phyloP scores from a whole-genome alignment of 2,888 invertebrate genomes.

The Cephus nigrinus region DNA sequence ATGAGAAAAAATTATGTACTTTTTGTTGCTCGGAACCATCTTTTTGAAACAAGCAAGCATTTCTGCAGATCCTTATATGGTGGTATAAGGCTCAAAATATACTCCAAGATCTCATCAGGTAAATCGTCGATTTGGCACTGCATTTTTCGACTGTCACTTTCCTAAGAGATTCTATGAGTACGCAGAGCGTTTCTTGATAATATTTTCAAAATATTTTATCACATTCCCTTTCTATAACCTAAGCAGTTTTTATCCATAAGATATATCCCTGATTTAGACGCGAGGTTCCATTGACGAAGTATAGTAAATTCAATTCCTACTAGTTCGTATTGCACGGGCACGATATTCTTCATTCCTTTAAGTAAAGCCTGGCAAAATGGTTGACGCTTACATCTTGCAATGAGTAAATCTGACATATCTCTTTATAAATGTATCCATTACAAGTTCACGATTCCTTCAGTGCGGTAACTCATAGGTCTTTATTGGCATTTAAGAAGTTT shows the following conservation, averaged over 20 bases:
- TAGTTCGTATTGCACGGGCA: not conserved
- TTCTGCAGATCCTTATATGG: conserved; percentile 91
- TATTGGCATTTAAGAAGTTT: not conserved
- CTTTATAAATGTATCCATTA: not conserved
- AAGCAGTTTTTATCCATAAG: not conserved
- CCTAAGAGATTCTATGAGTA: not conserved
- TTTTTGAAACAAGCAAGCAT: conserved; percentile 86
- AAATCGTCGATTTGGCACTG: conserved; percentile 74
- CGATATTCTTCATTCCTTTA: not conserved
- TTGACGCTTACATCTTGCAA: not conserved
- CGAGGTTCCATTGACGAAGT: not conserved
- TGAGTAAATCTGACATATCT: not conserved
- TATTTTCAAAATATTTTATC: not conserved
- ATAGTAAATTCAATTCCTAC: not conserved
- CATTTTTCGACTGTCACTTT: conserved; percentile 32
- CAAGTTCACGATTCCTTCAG: not conserved
- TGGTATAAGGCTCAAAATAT: conserved; percentile 87
- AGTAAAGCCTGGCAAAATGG: not conserved
- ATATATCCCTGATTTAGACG: not conserved
- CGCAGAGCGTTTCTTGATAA: not conserved
- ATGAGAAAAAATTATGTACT: conserved; percentile 72
- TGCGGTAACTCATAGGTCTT: not conserved
- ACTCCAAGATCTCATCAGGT: conserved; percentile 94
- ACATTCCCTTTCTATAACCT: not conserved
- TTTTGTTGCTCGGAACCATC: conserved; percentile 86